These are phyloP conservation scores for Bombyx huttoni DNA, from an alignment of 2,888 invertebrate genomes.

Conservation along the genomic window DNA sequence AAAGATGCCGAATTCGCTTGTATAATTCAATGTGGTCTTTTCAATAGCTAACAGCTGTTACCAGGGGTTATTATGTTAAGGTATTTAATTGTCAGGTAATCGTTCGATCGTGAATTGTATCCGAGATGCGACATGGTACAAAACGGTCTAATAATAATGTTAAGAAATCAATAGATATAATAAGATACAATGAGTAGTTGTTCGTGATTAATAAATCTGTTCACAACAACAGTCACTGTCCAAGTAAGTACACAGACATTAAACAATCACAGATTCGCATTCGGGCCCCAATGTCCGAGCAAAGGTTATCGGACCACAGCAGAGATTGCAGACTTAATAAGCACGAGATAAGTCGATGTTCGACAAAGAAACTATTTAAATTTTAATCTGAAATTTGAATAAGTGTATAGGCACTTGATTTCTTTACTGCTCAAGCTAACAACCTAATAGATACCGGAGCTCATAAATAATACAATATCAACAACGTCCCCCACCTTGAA, in stretches of 20 bases:
- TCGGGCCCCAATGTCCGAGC: slow-evolving; percentile 25
- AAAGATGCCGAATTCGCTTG: slow-evolving; percentile 28
- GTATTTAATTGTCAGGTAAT: background rate
- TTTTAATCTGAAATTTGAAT: background rate
- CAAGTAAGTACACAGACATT: no score
- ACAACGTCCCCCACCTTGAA: no score
- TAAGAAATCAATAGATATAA: no score
- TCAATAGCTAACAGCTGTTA: slow-evolving; percentile 53
- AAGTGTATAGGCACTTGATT: background rate
- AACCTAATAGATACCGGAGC: no score
- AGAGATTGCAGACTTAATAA: slow-evolving; percentile 23
- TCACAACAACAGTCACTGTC: background rate
- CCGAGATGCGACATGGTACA: no score
- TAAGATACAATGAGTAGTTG: background rate
- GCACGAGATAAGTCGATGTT: background rate
- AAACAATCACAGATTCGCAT: slow-evolving; percentile 20
- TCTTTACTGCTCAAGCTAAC: background rate
- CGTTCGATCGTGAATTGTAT: background rate
- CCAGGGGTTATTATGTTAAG: slow-evolving; percentile 4
- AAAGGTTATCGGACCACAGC: slow-evolving; percentile 32
- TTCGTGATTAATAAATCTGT: background rate
- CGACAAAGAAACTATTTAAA: background rate
- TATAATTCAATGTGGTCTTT: slow-evolving; percentile 28
- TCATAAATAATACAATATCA: no score
- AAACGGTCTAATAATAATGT: no score